Evolutionary conservation across 1,140 invertebrate genomes (phyloP).

Genomic region (Nixonia krombeini): DNA sequence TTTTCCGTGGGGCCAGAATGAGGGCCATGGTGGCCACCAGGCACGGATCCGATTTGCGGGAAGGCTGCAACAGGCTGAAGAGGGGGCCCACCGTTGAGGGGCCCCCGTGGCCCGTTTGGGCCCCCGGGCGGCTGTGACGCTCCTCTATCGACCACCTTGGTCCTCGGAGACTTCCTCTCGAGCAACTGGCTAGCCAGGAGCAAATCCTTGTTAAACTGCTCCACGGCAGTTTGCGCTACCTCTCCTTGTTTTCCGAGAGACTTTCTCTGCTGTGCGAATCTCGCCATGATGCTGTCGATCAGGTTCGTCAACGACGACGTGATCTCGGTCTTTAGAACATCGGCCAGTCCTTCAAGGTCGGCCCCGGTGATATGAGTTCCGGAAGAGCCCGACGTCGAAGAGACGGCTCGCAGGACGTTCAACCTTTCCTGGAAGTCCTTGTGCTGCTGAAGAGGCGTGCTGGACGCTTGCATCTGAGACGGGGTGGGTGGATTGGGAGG

Average conservation of each 20-base stretch:
- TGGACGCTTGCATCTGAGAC: slow-evolving; percentile 62
- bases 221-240: slow-evolving; percentile 80
- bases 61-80: slow-evolving; percentile 71
- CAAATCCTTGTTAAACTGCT: slow-evolving; percentile 86
- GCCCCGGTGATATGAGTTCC: slow-evolving; percentile 77
- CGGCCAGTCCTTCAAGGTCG: slow-evolving; percentile 89
- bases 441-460: slow-evolving; percentile 71
- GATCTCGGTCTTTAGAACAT: slow-evolving; percentile 91
- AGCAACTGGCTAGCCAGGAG: slow-evolving; percentile 83
- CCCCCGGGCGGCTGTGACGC: slow-evolving; percentile 64
- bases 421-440: slow-evolving; percentile 71
- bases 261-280: slow-evolving; percentile 86
- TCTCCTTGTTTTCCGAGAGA: slow-evolving; percentile 83
- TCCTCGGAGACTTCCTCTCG: slow-evolving; percentile 86
- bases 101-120: slow-evolving; percentile 67
- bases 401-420: slow-evolving; percentile 61
- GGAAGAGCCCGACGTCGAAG: slow-evolving; percentile 64
- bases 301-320: slow-evolving; percentile 85
- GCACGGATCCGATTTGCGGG: slow-evolving; percentile 62
- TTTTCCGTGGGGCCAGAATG: slow-evolving; percentile 71
- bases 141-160: slow-evolving; percentile 82
- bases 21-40: slow-evolving; percentile 59
- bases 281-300: slow-evolving; percentile 90
- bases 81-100: slow-evolving; percentile 69
- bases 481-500: slow-evolving; percentile 65